phyloP scores from a whole-genome alignment of 1,140 invertebrate genomes.

The Homarus americanus region DNA sequence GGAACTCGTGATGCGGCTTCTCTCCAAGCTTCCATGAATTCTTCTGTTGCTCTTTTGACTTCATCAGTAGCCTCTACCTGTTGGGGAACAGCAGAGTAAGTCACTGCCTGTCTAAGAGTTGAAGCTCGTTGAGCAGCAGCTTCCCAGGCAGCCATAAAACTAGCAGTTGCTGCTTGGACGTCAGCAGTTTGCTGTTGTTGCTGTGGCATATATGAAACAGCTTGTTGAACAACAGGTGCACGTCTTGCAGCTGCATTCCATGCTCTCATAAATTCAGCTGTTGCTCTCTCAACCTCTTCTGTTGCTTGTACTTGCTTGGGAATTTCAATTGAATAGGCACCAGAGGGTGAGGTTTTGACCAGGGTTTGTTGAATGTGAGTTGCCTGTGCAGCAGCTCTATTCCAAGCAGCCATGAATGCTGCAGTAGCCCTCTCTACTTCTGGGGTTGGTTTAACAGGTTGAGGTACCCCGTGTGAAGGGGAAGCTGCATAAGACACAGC shows the following conservation, averaged over 20 bases:
- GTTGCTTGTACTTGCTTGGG: constrained; percentile 11
- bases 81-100: background rate
- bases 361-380: background rate
- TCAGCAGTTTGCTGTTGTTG: background rate
- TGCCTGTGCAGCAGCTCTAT: background rate
- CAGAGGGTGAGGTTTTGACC: background rate
- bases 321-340: background rate
- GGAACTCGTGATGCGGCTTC: constrained; percentile 22
- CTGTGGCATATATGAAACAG: background rate
- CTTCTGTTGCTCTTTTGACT: constrained; percentile 25
- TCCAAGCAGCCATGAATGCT: constrained; percentile 36
- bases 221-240: background rate
- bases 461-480: background rate
- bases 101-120: background rate
- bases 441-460: background rate
- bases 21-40: constrained; percentile 28
- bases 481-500: constrained; percentile 5
- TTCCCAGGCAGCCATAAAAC: constrained; percentile 16
- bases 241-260: constrained; percentile 14
- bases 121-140: constrained; percentile 22
- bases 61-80: constrained; percentile 13
- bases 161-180: constrained; percentile 4
- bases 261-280: constrained; percentile 29
- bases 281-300: constrained; percentile 11
- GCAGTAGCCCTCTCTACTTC: constrained; percentile 17